These are phyloP conservation scores for Bovichtus variegatus DNA, from an alignment of 2,797 vertebrate genomes.

Conservation along the genomic window DNA sequence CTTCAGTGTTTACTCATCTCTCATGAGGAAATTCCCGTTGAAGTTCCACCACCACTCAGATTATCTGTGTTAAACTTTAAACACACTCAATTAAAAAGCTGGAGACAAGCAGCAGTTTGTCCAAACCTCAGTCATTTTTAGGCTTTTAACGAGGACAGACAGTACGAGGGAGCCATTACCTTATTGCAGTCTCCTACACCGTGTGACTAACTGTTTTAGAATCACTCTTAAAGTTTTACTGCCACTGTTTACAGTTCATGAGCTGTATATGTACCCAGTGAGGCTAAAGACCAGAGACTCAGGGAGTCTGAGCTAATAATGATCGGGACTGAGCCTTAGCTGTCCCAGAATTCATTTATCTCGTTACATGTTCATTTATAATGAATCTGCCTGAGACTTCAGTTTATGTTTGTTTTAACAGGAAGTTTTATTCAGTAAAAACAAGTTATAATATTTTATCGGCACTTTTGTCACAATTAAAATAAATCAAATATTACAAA, in stretches of 20 bases:
- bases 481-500: not conserved
- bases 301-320: too few species aligned
- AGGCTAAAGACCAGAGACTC: not conserved
- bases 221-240: not conserved
- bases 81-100: not conserved
- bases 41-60: too few species aligned
- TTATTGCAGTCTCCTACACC: not conserved
- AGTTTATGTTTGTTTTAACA: not conserved
- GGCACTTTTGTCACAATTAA: not conserved
- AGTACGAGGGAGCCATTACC: not conserved
- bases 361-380: not conserved
- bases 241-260: not conserved
- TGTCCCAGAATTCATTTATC: not conserved
- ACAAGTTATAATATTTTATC: not conserved
- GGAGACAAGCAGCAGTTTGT: not conserved
- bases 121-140: not conserved
- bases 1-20: too few species aligned
- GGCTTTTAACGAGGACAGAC: not conserved
- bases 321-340: not conserved
- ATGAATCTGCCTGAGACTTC: slow-evolving; percentile 12
- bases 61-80: not conserved
- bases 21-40: too few species aligned
- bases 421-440: slow-evolving; percentile 30
- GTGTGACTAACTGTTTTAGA: not conserved
- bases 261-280: not conserved